Base-by-base conservation (phyloP, 2,113 vertebrate genomes). In the Neomonachus schauinslandi region DNA sequence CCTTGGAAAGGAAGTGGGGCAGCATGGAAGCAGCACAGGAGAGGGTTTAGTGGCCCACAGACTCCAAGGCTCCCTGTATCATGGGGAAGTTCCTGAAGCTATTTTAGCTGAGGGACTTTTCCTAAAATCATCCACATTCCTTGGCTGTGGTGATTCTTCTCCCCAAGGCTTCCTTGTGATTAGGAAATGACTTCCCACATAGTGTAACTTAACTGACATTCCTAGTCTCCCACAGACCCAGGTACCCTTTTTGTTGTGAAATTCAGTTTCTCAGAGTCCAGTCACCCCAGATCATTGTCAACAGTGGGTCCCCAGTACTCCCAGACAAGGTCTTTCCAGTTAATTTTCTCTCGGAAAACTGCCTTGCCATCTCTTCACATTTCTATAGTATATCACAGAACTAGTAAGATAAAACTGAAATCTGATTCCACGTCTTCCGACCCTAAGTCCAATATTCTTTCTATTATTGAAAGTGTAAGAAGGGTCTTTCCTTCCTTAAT, bases 321-420 rank as follows among this genome's bases (percentile, higher is more conserved):
- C 22, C 1, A 4, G 69, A 77, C 4, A 57, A 89, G 13, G 21
- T 71, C 49, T 81, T n/a, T 72, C n/a, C 39, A 6, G 9, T 49
- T 71, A 21, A 39, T 69, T 95, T 95, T 82, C 89, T 94, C 86
- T 49, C 10, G 4, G 69, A 61, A 85, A 94, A 89, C n/a, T 7
- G 2, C 10, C 51, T 4, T 31, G 21, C 42, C 61, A 42, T 57
- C 16, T 71, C 83, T 63, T 84, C 91, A 53, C 57, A 42, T 63
- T 82, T 82, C 83, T 28, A 5, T 63, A 13, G 11, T 10, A 46
- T 33, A 19, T 26, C 92, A 51, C 13, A 91, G n/a, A 72, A 72
- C 81, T 55, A 46, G 9, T 19, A 95, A 89, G n/a, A 0, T 72
- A 18, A 4, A 46, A 26, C 36, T 84, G 71, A 95, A 22, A 57